A percentile compares a stretch with the other conserved stretches of the same genome.
Evolutionary conservation across 2,888 invertebrate genomes (phyloP).

Genomic region (Tachina grossa): DNA sequence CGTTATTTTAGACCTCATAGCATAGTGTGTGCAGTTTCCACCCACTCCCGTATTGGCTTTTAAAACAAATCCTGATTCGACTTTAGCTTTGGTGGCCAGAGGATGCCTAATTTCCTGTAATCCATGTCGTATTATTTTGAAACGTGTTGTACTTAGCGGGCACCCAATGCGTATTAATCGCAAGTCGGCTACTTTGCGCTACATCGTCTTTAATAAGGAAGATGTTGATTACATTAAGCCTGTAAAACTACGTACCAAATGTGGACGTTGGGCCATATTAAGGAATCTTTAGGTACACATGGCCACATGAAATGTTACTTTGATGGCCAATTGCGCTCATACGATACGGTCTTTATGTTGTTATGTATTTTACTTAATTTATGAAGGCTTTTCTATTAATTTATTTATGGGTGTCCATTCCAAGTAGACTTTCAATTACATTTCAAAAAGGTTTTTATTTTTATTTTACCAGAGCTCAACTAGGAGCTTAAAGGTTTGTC

Average conservation of each 20-base stretch:
- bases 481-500: no score
- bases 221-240: conserved; percentile 97
- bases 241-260: conserved; percentile 95
- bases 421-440: no score
- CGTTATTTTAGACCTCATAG: conserved; percentile 94
- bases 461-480: no score
- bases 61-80: conserved; percentile 83
- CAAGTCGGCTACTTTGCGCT: no score
- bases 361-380: no score
- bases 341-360: conserved; percentile 96
- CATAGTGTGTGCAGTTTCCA: conserved; percentile 90
- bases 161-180: conserved; percentile 87
- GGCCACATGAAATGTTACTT: conserved; percentile 99
- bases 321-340: conserved; percentile 96
- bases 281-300: conserved; percentile 96
- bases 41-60: conserved; percentile 82
- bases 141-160: conserved; percentile 94
- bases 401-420: no score
- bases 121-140: conserved; percentile 93
- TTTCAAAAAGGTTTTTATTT: no score
- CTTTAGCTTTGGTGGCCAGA: conserved; percentile 91
- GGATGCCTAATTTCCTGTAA: conserved; percentile 94
- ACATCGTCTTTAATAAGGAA: conserved; percentile 99
- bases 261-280: conserved; percentile 97
- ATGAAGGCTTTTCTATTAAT: no score